Base-by-base conservation (phyloP, 2,113 vertebrate species). In the Sterrhoptilus dennistouni region DNA sequence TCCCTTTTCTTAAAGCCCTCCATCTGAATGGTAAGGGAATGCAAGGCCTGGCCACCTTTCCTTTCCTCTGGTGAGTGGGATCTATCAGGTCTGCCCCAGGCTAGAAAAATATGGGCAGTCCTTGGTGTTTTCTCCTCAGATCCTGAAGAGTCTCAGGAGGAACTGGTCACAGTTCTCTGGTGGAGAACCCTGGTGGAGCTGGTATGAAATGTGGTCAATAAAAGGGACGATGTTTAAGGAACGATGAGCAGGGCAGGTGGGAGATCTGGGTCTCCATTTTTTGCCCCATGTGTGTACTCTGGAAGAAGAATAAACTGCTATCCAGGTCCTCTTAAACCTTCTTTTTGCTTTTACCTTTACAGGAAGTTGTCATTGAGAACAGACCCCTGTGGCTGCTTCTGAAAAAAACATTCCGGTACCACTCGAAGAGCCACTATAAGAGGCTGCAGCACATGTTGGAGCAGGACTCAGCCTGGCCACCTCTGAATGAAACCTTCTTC, bases 301-400 rank as follows among this genome's bases (percentile, higher is more conserved):
- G 28, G 45, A 38, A 70, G 63, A 93, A 76, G 50, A 76, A 15
- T 79, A 87, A 61, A 49, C 42, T 28, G 7, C 20, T 45, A 33
- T 71, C 15, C 11, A 29, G 5, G 6, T 54, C 44, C 29, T 75
- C n/a, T 50, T 56, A 38, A 71, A 35, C 54, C 20, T 27, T 89
- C 31, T 15, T 66, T 90, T 77, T 85, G 42, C 28, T 87, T 40
- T 96, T 96, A 47, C 38, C 94, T 96, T 97, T 90, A 4, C 95
- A 98, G 98, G 97, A 98, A 74, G 89, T 89, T 20, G 40, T 98
- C 56, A 97, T 98, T 11, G 98, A 98, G 97, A 98, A 98, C 68
- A 95, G 97, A 87, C 23, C 94, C 14, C 93, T 98, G 40, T 98
- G 98, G 98, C 42, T 95, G 44, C 25, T 83, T 44, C 93, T 98